Evolutionary conservation across 64 coral and sea anemone genomes (phyloP).

Genomic region (Stylophora pistillata): DNA sequence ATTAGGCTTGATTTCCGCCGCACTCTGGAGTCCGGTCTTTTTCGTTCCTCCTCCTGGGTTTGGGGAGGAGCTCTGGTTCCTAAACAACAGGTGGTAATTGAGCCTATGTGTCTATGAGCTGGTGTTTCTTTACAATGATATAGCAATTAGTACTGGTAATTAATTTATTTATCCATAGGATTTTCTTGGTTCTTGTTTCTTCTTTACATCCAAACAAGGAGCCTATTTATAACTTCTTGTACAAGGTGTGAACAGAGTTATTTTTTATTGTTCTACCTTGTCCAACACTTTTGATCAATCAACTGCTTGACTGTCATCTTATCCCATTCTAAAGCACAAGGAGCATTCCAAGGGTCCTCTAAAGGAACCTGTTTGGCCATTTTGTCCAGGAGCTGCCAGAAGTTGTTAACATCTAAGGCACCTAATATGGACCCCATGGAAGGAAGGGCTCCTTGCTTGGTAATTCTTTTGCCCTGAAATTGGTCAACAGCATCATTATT

Average conservation of each 20-base stretch:
- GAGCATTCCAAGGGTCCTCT: constrained; percentile 61
- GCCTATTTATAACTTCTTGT: background rate
- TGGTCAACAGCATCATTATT: background rate
- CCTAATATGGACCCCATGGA: constrained; percentile 58
- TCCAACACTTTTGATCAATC: constrained; percentile 84
- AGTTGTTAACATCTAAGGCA: constrained; percentile 68
- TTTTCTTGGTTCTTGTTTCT: no score
- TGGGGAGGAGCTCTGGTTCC: no score
- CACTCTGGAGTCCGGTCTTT: no score
- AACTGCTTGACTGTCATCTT: constrained; percentile 69
- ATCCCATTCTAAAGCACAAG: constrained; percentile 64
- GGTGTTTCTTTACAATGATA: no score
- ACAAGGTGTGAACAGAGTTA: background rate
- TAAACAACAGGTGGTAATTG: no score
- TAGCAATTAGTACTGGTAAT: no score
- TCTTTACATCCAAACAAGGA: no score
- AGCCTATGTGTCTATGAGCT: no score
- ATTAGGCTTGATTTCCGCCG: no score
- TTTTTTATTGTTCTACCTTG: constrained; percentile 24
- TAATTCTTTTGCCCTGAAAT: constrained; percentile 51
- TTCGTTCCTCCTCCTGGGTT: no score
- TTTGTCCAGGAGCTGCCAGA: constrained; percentile 68
- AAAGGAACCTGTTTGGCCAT: constrained; percentile 70
- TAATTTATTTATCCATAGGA: no score
- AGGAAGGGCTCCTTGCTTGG: constrained; percentile 50